Base-by-base conservation (phyloP, 2,113 vertebrate species). In the Tapirus terrestris region DNA sequence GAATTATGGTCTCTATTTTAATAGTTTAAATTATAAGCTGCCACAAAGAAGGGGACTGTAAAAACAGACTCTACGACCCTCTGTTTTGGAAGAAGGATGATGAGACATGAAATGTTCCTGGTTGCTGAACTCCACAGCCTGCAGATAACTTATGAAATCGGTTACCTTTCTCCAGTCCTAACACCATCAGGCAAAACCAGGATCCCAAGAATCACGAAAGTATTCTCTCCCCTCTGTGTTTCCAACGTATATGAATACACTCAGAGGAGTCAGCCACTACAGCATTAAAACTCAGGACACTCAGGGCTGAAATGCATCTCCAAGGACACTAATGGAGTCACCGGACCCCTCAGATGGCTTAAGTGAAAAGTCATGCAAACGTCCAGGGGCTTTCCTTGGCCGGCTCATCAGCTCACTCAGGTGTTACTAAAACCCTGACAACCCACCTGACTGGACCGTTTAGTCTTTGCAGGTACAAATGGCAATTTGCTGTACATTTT, bases 311-410 rank as follows among this genome's bases (percentile, higher is more conserved):
- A 85, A 61, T 51, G 76, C 53, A 93, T 97, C 97, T 98, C 97
- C 89, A 94, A 98, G 94, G 97, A 98, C 92, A 98, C 97, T 84
- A 98, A 99, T 98, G 98, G 99, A 99, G 96, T 98, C 98, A 98
- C 93, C 99, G 98, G 99, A 99, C 99, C 98, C 99, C 98, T 98
- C 96, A 92, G 96, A 94, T 98, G 98, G 98, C 98, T 99, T 99
- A 99, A 99, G 99, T 99, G 99, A 99, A 99, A 99, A 99, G 99
- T 99, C 99, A 99, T 99, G 99, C 99, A 99, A 99, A 98, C 98
- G 99, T 99, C 99, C 99, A 98, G 98, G 98, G 98, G 99, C 98
- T 98, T 97, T 95, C 98, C 97, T 99, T 93, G 98, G 99, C 94
- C 97, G 97, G 97, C 90, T 98, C 99, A 97, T 98, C 98, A 99